phyloP scores from a whole-genome alignment of 2,113 vertebrate species.

The Lanius collurio region DNA sequence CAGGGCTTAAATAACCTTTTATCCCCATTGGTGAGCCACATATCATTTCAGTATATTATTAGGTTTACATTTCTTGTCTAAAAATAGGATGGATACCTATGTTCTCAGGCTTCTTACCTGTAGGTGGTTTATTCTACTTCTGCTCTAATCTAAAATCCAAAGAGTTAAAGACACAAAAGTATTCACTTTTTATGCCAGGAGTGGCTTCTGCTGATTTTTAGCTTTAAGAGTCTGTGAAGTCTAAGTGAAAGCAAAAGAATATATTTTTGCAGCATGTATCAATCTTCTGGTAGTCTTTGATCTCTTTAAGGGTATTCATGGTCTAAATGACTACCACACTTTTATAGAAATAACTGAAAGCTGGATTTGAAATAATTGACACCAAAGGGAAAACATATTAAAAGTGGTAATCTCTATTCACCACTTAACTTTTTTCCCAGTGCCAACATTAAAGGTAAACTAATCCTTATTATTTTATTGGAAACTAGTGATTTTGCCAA shows the following conservation, averaged over 20 bases:
- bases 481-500: constrained; percentile 38
- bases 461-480: constrained; percentile 37
- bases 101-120: constrained; percentile 1
- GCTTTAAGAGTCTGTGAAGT: constrained; percentile 50
- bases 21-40: not conserved
- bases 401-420: constrained; percentile 59
- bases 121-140: constrained; percentile 29
- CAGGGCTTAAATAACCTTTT: not conserved
- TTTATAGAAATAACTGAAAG: constrained; percentile 69
- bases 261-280: constrained; percentile 61
- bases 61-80: constrained; percentile 25
- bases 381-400: constrained; percentile 73
- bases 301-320: constrained; percentile 66
- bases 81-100: not conserved
- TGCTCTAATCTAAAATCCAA: constrained; percentile 27
- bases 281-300: constrained; percentile 71
- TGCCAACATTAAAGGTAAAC: constrained; percentile 47
- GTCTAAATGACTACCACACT: constrained; percentile 67
- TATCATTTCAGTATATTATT: not conserved
- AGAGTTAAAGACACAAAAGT: constrained; percentile 20
- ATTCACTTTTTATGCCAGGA: constrained; percentile 1
- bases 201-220: constrained; percentile 49
- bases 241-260: constrained; percentile 46
- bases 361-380: constrained; percentile 76
- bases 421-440: constrained; percentile 28